phyloP scores from a whole-genome alignment of 2,888 invertebrate genomes.

The Tanaodytes sp. region DNA sequence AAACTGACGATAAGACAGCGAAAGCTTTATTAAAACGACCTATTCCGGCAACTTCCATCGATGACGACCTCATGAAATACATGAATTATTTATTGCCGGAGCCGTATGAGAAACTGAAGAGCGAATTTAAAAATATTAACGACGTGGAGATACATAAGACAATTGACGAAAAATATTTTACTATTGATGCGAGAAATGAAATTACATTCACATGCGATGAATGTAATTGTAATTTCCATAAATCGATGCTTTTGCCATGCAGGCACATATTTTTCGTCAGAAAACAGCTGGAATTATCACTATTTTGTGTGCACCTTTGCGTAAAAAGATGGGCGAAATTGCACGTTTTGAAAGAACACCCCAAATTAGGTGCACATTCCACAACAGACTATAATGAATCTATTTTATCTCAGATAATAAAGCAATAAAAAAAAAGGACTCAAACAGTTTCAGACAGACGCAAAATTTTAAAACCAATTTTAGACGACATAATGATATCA shows the following conservation, averaged over 20 bases:
- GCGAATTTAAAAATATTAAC: conserved; percentile 1
- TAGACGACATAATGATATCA: conserved; percentile 5
- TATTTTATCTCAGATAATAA: too few species aligned
- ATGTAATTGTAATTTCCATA: conserved; percentile 19
- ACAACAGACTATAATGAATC: too few species aligned
- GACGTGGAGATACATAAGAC: too few species aligned
- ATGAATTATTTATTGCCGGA: conserved; percentile 20
- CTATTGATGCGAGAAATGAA: too few species aligned
- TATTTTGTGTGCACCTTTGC: too few species aligned
- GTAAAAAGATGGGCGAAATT: conserved; percentile 22
- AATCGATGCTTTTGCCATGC: conserved; percentile 21
- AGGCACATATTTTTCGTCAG: conserved; percentile 7
- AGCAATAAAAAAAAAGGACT: too few species aligned
- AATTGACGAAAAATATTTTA: too few species aligned
- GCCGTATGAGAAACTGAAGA: conserved; percentile 5
- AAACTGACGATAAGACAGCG: conserved; percentile 18
- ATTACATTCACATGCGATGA: too few species aligned
- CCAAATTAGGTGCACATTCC: conserved; percentile 2
- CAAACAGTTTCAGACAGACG: conserved; percentile 3
- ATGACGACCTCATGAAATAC: conserved; percentile 3
- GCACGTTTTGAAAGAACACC: conserved; percentile 4
- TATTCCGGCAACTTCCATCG: neutral
- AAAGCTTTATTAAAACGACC: conserved; percentile 18
- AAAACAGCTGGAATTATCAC: too few species aligned
- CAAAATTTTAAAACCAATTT: conserved; percentile 4